Conservation (phyloP, 2,888 invertebrate genomes). For the Silvanus unidentatus region DNA sequence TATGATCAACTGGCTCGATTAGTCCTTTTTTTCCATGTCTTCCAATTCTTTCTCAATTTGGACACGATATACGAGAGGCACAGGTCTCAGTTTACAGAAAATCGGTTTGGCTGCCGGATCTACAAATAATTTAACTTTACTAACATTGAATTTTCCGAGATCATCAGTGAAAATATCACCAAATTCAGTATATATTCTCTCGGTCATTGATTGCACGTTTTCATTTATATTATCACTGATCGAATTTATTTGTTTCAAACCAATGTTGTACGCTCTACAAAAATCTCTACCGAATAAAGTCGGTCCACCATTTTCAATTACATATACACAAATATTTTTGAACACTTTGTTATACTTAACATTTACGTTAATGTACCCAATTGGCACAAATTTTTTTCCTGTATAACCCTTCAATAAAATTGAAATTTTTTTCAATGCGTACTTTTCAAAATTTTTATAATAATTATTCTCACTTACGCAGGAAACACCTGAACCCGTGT, state of each 20-base stretch:
- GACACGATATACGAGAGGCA: neutral
- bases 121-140: constrained; percentile 3
- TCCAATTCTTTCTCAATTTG: constrained; percentile 2
- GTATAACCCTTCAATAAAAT: constrained; percentile 3
- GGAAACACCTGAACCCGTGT: neutral
- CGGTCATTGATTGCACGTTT: neutral
- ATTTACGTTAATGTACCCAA: constrained; percentile 2
- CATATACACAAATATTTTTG: neutral
- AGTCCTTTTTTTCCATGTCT: neutral
- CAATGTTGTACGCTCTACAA: neutral
- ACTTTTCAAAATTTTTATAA: neutral
- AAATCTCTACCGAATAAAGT: constrained; percentile 5
- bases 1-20: neutral
- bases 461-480: neutral
- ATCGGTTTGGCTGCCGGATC: constrained; percentile 5
- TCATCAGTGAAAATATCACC: neutral
- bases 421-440: neutral
- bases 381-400: constrained; percentile 1
- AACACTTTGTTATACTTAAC: constrained; percentile 2
- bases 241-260: neutral
- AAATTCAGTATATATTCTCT: neutral
- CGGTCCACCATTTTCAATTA: constrained; percentile 2
- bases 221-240: neutral
- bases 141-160: constrained; percentile 1
- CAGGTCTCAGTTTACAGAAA: constrained; percentile 7